These are phyloP conservation scores for Empis livida DNA, from an alignment of 2,888 invertebrate genomes.

Conservation along the genomic window DNA sequence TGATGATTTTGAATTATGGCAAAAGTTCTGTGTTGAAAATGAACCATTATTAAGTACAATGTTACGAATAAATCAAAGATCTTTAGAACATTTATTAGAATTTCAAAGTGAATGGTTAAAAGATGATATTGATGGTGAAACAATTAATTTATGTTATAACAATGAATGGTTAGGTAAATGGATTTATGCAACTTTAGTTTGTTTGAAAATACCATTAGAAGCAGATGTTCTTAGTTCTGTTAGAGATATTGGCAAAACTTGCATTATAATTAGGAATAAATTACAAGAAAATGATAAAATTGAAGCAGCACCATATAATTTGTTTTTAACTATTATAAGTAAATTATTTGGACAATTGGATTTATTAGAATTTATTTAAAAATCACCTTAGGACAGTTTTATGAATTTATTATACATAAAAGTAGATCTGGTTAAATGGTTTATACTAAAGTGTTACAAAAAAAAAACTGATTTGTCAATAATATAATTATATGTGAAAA, in stretches of 20 bases:
- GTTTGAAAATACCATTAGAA: constrained; percentile 30
- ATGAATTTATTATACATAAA: too few species aligned
- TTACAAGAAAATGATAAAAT: constrained; percentile 18
- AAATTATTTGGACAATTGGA: constrained; percentile 31
- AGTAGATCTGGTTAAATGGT: too few species aligned
- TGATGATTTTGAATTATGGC: constrained; percentile 22
- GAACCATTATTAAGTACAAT: constrained; percentile 26
- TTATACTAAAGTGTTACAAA: too few species aligned
- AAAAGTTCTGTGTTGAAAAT: constrained; percentile 23
- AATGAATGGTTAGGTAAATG: constrained; percentile 31
- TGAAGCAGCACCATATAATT: constrained; percentile 28
- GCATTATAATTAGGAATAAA: constrained; percentile 24
- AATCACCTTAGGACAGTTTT: too few species aligned
- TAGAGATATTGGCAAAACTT: constrained; percentile 28
- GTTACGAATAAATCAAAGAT: constrained; percentile 26
- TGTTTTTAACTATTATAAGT: constrained; percentile 29
- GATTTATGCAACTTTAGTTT: constrained; percentile 30
- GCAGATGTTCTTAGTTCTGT: constrained; percentile 29
- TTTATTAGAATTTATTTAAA: constrained; percentile 26
- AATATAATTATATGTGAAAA: too few species aligned
- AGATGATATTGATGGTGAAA: constrained; percentile 6
- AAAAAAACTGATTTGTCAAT: too few species aligned
- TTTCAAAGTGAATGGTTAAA: constrained; percentile 26
- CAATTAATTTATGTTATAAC: constrained; percentile 17
- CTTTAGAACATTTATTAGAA: constrained; percentile 27